A percentile compares a stretch with the other conserved stretches of the same genome.
phyloP scores from a whole-genome alignment of 2,888 invertebrate genomes.

The Thera britannica region DNA sequence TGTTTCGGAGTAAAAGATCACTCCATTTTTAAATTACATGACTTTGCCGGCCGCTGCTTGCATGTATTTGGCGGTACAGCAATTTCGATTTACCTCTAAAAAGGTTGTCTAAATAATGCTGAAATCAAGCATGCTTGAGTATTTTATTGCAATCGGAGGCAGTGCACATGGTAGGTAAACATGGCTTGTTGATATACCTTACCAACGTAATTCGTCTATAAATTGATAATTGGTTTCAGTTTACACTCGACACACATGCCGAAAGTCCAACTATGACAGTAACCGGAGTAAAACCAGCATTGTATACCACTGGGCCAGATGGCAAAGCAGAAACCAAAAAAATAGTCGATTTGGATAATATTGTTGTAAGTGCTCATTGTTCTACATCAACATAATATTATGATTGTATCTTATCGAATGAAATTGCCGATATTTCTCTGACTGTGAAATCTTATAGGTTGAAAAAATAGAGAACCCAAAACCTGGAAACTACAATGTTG shows the following conservation, averaged over 20 bases:
- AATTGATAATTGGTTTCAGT: conserved; percentile 47
- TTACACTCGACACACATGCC: conserved; percentile 48
- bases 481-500: conserved; percentile 13
- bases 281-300: conserved; percentile 46
- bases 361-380: conserved; percentile 46
- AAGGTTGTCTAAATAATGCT: no score
- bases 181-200: background rate
- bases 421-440: background rate
- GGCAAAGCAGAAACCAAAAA: conserved; percentile 39
- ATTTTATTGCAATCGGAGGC: no score
- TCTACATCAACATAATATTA: background rate
- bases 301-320: conserved; percentile 49
- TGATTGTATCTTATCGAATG: no score
- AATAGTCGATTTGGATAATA: conserved; percentile 41
- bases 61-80: no score
- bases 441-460: conserved; percentile 25
- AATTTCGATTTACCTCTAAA: no score
- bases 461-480: background rate
- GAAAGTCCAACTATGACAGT: conserved; percentile 51
- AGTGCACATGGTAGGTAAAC: no score
- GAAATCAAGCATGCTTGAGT: no score
- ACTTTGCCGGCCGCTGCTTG: no score
- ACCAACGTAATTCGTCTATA: background rate
- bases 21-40: no score
- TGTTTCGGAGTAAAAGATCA: no score